Evolutionary conservation across 2,888 invertebrate species (phyloP), one percentile per base, ranked within the genome.

Genomic region (Halictus quadricinctus): DNA sequence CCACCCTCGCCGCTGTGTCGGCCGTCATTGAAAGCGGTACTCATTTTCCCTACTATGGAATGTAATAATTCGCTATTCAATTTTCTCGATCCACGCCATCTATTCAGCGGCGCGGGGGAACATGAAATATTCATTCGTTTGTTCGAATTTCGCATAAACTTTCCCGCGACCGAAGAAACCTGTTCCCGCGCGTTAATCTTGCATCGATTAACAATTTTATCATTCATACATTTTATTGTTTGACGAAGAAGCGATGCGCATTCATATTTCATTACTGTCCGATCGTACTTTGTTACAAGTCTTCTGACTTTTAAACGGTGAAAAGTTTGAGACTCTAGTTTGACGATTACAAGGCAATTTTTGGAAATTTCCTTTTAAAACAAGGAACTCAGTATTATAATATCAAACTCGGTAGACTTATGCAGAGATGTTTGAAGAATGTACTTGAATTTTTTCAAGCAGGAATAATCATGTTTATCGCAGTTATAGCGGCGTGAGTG

Each of bases 31-130:
- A 82, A 85, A 82, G 54, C 87, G 75, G 64, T 69, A 85, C 84
- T 88, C 87, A 87, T 87, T 84, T 83, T 85, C 80, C 66, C 83
- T 66, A 66, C 79, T 64, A 73, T 75, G 80, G 76, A 87, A 84
- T 84, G 84, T 84, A 87, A 87, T 87, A 87, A 87, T 88, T 88
- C 87, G 87, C 85, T 75, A 80, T 79, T 86, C 81, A 82, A 87
- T 84, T 84, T 80, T 80, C 81, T 76, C 80, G 75, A 84, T 80
- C 81, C 77, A 60, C 77, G 75, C 83, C 79, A 86, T 87, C 81
- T 82, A 74, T 86, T 83, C 83, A 60, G 29, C 72, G 66, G 60
- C 64, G 25, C n/a, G 43, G n/a, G 60, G 50, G 64, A 73, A 73
- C 81, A 79, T 60, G 84, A 79, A 84, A 84, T 81, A 81, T 81